A percentile compares a stretch with the other conserved stretches of the same genome.
Evolutionary conservation across 2,888 invertebrate species (phyloP).

Genomic region (Drosophila limbata): DNA sequence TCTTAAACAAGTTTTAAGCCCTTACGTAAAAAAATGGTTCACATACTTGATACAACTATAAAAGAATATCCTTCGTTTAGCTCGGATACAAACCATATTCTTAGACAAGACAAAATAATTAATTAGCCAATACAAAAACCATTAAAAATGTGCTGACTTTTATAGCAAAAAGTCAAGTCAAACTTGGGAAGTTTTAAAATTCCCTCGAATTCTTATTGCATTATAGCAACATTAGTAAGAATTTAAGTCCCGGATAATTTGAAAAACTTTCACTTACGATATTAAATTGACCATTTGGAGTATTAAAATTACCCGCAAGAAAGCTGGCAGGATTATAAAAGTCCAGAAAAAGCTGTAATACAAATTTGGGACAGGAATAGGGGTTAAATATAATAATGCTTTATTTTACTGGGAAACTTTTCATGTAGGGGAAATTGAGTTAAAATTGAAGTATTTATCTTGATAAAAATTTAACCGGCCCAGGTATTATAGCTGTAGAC

Average conservation of each 20-base stretch:
- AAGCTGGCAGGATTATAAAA: background rate
- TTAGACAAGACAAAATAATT: background rate
- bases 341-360: background rate
- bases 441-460: background rate
- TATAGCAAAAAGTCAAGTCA: background rate
- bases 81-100: background rate
- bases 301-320: background rate
- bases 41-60: background rate
- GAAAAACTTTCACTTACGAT: slow-evolving; percentile 17
- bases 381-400: background rate
- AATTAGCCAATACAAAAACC: background rate
- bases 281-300: background rate
- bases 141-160: background rate
- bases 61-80: background rate
- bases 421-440: slow-evolving; percentile 19
- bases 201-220: background rate
- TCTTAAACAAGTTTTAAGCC: too few relatives aligned
- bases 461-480: slow-evolving; percentile 29
- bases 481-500: slow-evolving; percentile 63
- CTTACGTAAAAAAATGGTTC: background rate
- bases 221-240: background rate
- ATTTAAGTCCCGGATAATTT: background rate
- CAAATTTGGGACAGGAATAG: slow-evolving; percentile 31
- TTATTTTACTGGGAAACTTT: slow-evolving; percentile 4
- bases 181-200: background rate